Evolutionary conservation across 2,888 invertebrate species (phyloP).

Genomic region (Arctia plantaginis): DNA sequence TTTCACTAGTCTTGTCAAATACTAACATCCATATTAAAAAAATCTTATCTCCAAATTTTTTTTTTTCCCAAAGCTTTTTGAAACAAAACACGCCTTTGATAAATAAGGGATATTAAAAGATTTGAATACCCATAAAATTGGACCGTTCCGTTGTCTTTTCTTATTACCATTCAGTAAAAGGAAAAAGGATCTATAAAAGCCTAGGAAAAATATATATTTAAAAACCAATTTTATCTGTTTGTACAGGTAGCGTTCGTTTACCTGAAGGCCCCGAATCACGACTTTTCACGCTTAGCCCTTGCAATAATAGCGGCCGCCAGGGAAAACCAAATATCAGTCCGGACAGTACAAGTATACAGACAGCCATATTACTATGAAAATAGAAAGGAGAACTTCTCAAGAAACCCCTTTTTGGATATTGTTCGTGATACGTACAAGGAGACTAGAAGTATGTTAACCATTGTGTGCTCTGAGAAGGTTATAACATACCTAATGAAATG

Average conservation of each 20-base stretch:
- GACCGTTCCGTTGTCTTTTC: slow-evolving; percentile 22
- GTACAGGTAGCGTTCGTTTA: slow-evolving; percentile 93
- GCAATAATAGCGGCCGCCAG: slow-evolving; percentile 91
- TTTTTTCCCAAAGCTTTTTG: slow-evolving; percentile 5
- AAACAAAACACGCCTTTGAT: slow-evolving; percentile 14
- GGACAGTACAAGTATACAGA: slow-evolving; percentile 80
- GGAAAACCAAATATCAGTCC: slow-evolving; percentile 90
- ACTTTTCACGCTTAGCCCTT: slow-evolving; percentile 91
- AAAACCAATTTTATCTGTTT: slow-evolving; percentile 29
- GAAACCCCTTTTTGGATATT: slow-evolving; percentile 94
- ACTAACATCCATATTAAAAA: neutral
- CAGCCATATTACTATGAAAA: slow-evolving; percentile 89
- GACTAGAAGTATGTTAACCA: slow-evolving; percentile 92
- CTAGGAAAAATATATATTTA: slow-evolving; percentile 12
- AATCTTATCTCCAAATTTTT: neutral
- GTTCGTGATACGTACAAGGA: slow-evolving; percentile 93
- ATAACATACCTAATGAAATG: neutral
- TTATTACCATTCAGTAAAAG: slow-evolving; percentile 11
- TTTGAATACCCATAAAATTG: slow-evolving; percentile 33
- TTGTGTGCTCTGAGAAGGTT: neutral
- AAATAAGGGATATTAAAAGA: slow-evolving; percentile 19
- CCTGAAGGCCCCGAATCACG: slow-evolving; percentile 91
- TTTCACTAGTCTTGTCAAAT: neutral
- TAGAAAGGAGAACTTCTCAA: slow-evolving; percentile 89
- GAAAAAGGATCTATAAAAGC: slow-evolving; percentile 1